A percentile compares a stretch with the other conserved stretches of the same genome.
These are phyloP conservation scores for Carterocephalus palaemon DNA, from an alignment of 2,888 invertebrate genomes.

Conservation along the genomic window DNA sequence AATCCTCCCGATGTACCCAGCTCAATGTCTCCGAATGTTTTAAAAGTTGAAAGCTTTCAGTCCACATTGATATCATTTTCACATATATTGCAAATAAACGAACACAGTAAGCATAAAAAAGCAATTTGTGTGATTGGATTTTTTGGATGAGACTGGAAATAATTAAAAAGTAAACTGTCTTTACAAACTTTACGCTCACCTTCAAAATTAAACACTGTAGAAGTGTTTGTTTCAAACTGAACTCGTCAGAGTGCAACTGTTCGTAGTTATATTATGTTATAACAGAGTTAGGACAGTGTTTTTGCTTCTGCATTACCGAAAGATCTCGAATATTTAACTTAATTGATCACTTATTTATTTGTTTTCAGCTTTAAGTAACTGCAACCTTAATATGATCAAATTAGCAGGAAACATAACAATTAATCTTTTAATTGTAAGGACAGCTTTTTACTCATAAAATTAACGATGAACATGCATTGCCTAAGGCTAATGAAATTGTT, in stretches of 20 bases:
- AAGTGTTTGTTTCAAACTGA: too few species aligned
- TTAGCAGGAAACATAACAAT: not conserved
- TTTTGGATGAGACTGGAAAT: conserved; percentile 2
- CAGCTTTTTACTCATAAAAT: conserved; percentile 38
- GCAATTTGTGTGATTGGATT: conserved; percentile 28
- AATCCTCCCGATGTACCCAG: conserved; percentile 44
- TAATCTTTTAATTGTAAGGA: conserved; percentile 42
- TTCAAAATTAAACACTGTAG: too few species aligned
- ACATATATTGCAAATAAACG: conserved; percentile 35
- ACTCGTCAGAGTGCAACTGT: too few species aligned
- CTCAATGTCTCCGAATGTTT: conserved; percentile 37
- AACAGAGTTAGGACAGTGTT: not conserved
- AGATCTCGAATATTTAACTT: too few species aligned
- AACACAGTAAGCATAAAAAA: conserved; percentile 56
- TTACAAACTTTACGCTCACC: too few species aligned
- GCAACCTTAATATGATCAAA: too few species aligned
- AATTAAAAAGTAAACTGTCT: conserved; percentile 36
- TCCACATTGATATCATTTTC: conserved; percentile 37
- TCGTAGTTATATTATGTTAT: conserved; percentile 19
- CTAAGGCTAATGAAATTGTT: conserved; percentile 35
- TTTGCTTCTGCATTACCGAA: too few species aligned
- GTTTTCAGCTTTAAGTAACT: too few species aligned
- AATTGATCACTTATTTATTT: too few species aligned
- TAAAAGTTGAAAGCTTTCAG: conserved; percentile 29
- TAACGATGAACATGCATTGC: conserved; percentile 41